Evolutionary conservation across 2,113 vertebrate species (phyloP), one percentile per base, ranked within the genome.

Genomic region (Megalops atlanticus): DNA sequence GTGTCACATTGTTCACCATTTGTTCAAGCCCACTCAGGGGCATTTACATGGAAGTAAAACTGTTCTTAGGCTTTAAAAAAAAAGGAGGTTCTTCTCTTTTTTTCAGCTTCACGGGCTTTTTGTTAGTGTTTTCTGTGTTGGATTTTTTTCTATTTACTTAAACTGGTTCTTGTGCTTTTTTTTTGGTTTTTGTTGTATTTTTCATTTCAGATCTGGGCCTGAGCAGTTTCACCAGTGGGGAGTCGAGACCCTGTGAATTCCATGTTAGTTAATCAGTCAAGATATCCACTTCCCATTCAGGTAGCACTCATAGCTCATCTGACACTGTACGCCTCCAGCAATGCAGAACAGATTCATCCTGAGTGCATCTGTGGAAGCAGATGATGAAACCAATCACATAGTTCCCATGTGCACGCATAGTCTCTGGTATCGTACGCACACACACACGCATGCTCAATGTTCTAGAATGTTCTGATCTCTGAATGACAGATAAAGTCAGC

Each of bases 181-280:
- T 18, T 24, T 41, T 47, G 41, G 74, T 27, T 31, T 33, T 24
- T 64, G n/a, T 24, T 64, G n/a, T n/a, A n/a, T n/a, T 72, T 85
- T 78, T 86, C 83, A 90, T 86, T 86, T 18, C 92, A 96, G 95
- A 91, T 96, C 85, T 96, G 95, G 95, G 95, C 94, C 52, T 96
- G 91, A 93, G 80, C 36, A 45, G 76, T 71, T 64, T 70, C 76
- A 70, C 76, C 69, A 84, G 68, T 58, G 77, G 38, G 21, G 84
- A 78, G 18, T 21, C 33, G n/a, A 24, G 5, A 33, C 31, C 75
- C 75, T 39, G 41, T 45, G 27, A 76, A 47, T 27, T 43, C 33
- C n/a, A 69, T 54, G 21, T 76, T 71, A 27, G 27, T 33, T 73
- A 41, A 31, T 18, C 68, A 64, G 27, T 40, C 68, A 38, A 68